Percentiles rank a stretch among this genome's conserved stretches.
These are phyloP conservation scores for Drosophila leontia DNA, from an alignment of 1,140 invertebrate genomes.

Conservation along the genomic window DNA sequence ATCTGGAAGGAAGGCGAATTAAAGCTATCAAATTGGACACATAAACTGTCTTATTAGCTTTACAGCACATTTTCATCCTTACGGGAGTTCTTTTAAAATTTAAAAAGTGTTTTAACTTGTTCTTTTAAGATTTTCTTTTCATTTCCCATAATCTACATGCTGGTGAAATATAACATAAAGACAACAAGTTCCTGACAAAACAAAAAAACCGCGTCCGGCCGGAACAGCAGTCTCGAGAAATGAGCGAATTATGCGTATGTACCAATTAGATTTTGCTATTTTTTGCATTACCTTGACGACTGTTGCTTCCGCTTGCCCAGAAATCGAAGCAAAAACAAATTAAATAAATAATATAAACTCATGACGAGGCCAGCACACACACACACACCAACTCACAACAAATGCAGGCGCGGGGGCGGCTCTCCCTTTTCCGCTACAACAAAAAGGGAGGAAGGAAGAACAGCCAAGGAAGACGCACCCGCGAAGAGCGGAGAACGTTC, in stretches of 20 bases:
- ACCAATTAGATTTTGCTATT: slow-evolving; percentile 40
- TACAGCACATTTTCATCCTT: no score
- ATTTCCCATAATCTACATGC: slow-evolving; percentile 2
- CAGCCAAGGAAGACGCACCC: neutral
- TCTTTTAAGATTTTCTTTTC: neutral
- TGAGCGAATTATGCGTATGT: slow-evolving; percentile 52
- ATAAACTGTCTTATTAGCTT: neutral
- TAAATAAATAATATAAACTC: slow-evolving; percentile 39
- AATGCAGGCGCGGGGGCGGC: slow-evolving; percentile 10
- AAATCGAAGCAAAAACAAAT: slow-evolving; percentile 27
- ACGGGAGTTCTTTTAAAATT: no score
- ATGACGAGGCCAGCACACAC: slow-evolving; percentile 44
- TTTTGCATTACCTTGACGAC: slow-evolving; percentile 54
- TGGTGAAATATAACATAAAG: slow-evolving; percentile 41
- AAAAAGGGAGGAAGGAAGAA: slow-evolving; percentile 1
- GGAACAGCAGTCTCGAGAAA: slow-evolving; percentile 13
- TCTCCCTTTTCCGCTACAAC: slow-evolving; percentile 6
- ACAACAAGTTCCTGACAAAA: slow-evolving; percentile 61
- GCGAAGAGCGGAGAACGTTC: slow-evolving; percentile 33
- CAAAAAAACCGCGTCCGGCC: slow-evolving; percentile 10
- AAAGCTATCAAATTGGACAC: slow-evolving; percentile 2
- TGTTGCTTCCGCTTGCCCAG: slow-evolving; percentile 38
- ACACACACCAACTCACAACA: neutral
- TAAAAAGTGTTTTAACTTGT: neutral
- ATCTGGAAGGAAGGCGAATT: neutral